Evolutionary conservation across 2,113 vertebrate species (phyloP).

Genomic region (Loxodonta africana): DNA sequence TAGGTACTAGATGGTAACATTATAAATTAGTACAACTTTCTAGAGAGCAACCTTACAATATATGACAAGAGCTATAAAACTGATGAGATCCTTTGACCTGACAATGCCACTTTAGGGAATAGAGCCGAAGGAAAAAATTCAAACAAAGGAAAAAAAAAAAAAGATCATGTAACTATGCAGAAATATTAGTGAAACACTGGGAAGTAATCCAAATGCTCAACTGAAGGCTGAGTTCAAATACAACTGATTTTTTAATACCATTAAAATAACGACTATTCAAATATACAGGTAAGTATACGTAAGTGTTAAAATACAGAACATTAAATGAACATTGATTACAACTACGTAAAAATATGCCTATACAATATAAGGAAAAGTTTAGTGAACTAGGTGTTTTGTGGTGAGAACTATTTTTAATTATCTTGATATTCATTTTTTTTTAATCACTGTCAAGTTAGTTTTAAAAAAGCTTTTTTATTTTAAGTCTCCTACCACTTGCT

Average conservation of each 20-base stretch:
- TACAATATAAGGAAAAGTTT: slow-evolving; percentile 35
- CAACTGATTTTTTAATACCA: slow-evolving; percentile 6
- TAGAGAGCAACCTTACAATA: slow-evolving; percentile 29
- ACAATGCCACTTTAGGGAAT: slow-evolving; percentile 54
- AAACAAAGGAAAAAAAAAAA: not conserved
- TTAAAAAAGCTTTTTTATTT: slow-evolving; percentile 49
- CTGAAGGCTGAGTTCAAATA: slow-evolving; percentile 21
- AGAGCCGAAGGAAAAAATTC: not conserved
- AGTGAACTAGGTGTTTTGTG: not conserved
- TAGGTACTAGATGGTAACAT: slow-evolving; percentile 40
- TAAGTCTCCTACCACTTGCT: slow-evolving; percentile 19
- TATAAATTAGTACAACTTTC: slow-evolving; percentile 54
- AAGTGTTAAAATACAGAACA: slow-evolving; percentile 57
- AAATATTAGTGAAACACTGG: slow-evolving; percentile 60
- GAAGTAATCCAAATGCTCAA: slow-evolving; percentile 30
- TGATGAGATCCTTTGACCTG: slow-evolving; percentile 21
- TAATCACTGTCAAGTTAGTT: slow-evolving; percentile 13
- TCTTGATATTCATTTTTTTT: slow-evolving; percentile 46
- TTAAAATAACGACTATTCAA: slow-evolving; percentile 59
- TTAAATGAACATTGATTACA: slow-evolving; percentile 30
- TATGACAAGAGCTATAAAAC: slow-evolving; percentile 15
- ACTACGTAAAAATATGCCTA: slow-evolving; percentile 49
- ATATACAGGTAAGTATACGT: slow-evolving; percentile 29
- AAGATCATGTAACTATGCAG: slow-evolving; percentile 32
- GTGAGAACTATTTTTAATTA: slow-evolving; percentile 55